Percentiles rank a stretch among this genome's conserved stretches.
Evolutionary conservation across 2,888 invertebrate genomes (phyloP).

Genomic region (Orgyia antiqua): DNA sequence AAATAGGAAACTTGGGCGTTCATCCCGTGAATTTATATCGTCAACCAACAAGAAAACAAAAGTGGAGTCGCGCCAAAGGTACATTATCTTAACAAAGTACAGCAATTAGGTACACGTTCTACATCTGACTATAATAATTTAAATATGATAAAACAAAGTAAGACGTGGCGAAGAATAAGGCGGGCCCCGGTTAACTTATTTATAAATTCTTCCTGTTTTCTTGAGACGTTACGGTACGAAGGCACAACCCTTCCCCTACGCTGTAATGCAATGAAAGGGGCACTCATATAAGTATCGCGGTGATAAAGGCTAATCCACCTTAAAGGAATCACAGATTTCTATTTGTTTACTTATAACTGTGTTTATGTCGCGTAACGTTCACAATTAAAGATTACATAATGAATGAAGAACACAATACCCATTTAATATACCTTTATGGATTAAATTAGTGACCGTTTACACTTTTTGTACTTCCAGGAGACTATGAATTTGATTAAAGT

Average conservation of each 20-base stretch:
- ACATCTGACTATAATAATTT: slow-evolving; percentile 78
- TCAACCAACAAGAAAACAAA: slow-evolving; percentile 74
- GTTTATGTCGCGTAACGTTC: slow-evolving; percentile 11
- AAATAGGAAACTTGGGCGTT: slow-evolving; percentile 68
- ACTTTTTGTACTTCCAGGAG: no score
- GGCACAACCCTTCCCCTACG: slow-evolving; percentile 62
- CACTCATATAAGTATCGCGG: slow-evolving; percentile 73
- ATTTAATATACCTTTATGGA: no score
- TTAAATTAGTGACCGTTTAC: no score
- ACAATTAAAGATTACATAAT: no score
- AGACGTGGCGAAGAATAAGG: slow-evolving; percentile 68
- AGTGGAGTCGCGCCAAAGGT: slow-evolving; percentile 76
- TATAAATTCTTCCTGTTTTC: slow-evolving; percentile 66
- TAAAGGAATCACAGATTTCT: slow-evolving; percentile 50
- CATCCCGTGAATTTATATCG: slow-evolving; percentile 69
- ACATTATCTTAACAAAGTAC: slow-evolving; percentile 79
- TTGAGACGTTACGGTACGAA: slow-evolving; percentile 42
- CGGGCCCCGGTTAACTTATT: slow-evolving; percentile 70
- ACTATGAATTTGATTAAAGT: no score
- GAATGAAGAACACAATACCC: no score
- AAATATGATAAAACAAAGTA: slow-evolving; percentile 78
- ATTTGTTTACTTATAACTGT: slow-evolving; percentile 55
- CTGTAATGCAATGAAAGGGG: slow-evolving; percentile 75
- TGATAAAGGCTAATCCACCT: slow-evolving; percentile 72
- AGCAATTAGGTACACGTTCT: slow-evolving; percentile 78